A percentile compares a stretch with the other conserved stretches of the same genome.
phyloP scores from a whole-genome alignment of 2,113 vertebrate species.

The Geococcyx californianus region DNA sequence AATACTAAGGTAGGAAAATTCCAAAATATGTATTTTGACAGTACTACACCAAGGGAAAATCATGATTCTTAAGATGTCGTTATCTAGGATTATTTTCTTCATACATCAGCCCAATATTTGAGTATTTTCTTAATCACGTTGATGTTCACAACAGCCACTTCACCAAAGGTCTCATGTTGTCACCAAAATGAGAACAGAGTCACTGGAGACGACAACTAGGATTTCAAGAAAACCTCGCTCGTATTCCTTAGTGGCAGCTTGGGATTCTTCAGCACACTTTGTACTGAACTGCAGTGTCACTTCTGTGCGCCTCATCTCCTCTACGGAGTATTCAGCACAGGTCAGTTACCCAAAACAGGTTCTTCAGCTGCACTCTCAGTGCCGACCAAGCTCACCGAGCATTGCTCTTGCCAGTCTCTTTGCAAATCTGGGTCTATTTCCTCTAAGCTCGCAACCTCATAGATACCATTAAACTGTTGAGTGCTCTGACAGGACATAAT shows the following conservation, averaged over 20 bases:
- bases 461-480: not conserved
- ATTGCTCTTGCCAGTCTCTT: not conserved
- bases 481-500: not conserved
- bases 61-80: not conserved
- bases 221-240: not conserved
- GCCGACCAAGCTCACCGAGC: fast-evolving
- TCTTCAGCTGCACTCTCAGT: not conserved
- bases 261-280: fast-evolving
- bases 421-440: not conserved
- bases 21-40: not conserved
- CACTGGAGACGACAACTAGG: not conserved
- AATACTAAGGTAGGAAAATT: not conserved
- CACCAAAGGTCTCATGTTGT: fast-evolving
- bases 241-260: not conserved
- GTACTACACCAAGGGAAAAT: not conserved
- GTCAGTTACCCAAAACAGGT: not conserved
- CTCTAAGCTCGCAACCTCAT: not conserved
- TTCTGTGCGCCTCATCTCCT: fast-evolving
- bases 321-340: not conserved
- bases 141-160: fast-evolving
- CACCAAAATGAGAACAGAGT: not conserved
- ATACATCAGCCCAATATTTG: not conserved
- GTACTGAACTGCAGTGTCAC: not conserved
- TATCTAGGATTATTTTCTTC: not conserved
- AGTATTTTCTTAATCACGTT: not conserved